phyloP scores from a whole-genome alignment of 2,888 invertebrate species.

The Tachina fera region DNA sequence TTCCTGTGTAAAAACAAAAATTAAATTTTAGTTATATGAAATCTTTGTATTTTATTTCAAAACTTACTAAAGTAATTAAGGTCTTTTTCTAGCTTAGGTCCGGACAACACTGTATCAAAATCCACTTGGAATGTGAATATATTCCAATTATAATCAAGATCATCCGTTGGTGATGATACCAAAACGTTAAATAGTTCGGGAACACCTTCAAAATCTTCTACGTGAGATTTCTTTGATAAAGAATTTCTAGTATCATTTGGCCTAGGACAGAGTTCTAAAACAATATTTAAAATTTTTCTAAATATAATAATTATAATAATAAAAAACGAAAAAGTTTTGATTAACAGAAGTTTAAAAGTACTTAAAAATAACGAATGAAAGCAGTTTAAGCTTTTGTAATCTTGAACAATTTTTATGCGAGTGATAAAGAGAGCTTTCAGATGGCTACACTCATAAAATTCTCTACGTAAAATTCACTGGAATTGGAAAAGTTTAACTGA shows the following conservation, averaged over 20 bases:
- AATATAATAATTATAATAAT: neutral
- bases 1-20: conserved; percentile 84
- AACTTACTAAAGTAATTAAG: conserved; percentile 84
- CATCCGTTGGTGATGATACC: conserved; percentile 91
- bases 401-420: too few species aligned
- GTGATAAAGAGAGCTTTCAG: too few species aligned
- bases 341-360: too few species aligned
- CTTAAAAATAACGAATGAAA: too few species aligned
- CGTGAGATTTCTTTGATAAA: conserved; percentile 91
- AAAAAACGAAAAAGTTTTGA: neutral
- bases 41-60: neutral
- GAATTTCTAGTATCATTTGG: conserved; percentile 90
- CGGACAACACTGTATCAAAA: conserved; percentile 87
- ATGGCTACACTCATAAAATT: too few species aligned
- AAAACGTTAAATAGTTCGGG: conserved; percentile 91
- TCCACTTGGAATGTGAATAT: conserved; percentile 92
- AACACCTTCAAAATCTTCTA: conserved; percentile 92
- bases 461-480: too few species aligned
- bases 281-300: neutral
- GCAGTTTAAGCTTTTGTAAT: too few species aligned
- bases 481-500: too few species aligned
- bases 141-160: conserved; percentile 88
- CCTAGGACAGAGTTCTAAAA: conserved; percentile 93
- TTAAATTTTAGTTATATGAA: conserved; percentile 5
- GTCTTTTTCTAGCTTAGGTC: conserved; percentile 87